Percentiles rank a stretch among this genome's conserved stretches.
Conservation (phyloP, 2,888 invertebrate genomes). For the Melieria picta region DNA sequence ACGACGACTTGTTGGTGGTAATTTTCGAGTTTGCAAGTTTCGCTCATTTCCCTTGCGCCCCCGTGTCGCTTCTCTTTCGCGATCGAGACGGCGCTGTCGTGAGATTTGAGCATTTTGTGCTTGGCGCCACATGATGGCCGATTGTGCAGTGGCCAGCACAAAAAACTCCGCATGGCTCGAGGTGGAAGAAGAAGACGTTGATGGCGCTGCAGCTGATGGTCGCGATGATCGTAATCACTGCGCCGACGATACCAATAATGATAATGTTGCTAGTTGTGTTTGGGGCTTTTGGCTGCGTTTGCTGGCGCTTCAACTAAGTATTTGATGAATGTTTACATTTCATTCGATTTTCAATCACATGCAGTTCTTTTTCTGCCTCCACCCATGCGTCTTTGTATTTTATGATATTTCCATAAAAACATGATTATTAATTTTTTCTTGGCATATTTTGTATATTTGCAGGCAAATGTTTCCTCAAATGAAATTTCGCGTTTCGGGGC, state of each 20-base stretch:
- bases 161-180: no score
- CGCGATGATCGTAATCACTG: not conserved
- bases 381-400: not conserved
- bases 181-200: not conserved
- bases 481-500: conserved; percentile 97
- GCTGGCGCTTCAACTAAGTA: conserved; percentile 25
- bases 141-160: conserved; percentile 3
- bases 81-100: not conserved
- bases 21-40: conserved; percentile 61
- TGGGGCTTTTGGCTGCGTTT: not conserved
- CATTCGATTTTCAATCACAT: conserved; percentile 49
- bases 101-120: conserved; percentile 54
- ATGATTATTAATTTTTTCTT: conserved; percentile 1
- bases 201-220: not conserved
- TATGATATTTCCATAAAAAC: not conserved
- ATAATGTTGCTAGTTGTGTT: no score
- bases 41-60: not conserved
- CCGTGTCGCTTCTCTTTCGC: not conserved
- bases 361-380: not conserved
- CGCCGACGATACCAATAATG: no score
- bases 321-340: conserved; percentile 53
- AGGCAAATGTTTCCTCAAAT: conserved; percentile 99
- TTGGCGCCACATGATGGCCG: conserved; percentile 62
- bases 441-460: conserved; percentile 64
- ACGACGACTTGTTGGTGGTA: conserved; percentile 41